Base-by-base conservation (phyloP, 2,113 vertebrate species). In the Apeltes quadracus region DNA sequence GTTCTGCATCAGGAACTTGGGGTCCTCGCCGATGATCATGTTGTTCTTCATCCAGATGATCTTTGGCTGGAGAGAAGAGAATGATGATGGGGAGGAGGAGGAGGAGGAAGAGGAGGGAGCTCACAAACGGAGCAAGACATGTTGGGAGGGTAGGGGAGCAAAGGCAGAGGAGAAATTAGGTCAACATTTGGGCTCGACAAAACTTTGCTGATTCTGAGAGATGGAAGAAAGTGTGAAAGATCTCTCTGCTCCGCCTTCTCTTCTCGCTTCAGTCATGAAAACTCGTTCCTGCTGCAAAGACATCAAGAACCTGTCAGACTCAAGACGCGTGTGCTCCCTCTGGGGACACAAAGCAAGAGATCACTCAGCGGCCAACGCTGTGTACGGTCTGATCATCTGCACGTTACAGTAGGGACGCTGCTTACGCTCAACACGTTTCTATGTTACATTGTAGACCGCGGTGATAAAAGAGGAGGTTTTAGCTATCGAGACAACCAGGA, bases 1-100 rank as follows among this genome's bases (percentile, higher is more conserved):
- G 90, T 96, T 96, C 78, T 92, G 94, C 91, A 96, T 96, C 74
- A 96, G 82, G 89, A 93, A 97, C 86, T 95, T 96, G 48, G 96
- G 94, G 25, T 97, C 94, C 0, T 93, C 95, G 0, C 90, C 79
- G n/a, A 97, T 93, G 50, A 95, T 93, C 91, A 95, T 93, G 34
- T 93, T 95, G 88, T 97, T 97, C 89, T 96, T 97, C 96, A 97
- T 94, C 96, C 96, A 97, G 51, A 94, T 85, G 75, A 97, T 95
- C 84, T 95, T 94, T 27, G 94, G 93, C 94, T 94, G 61, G 13
- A 5, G 61, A 15, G 11, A n/a, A n/a, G n/a, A n/a, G n/a, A n/a
- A n/a, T n/a, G n/a, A n/a, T 10, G 36, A n/a, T 3, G 18, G 20
- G 6, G 44, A 48, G 44, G 18, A 43, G 59, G 68, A 51, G 27